Conservation (phyloP, 2,113 vertebrate genomes). For the Turnix velox region DNA sequence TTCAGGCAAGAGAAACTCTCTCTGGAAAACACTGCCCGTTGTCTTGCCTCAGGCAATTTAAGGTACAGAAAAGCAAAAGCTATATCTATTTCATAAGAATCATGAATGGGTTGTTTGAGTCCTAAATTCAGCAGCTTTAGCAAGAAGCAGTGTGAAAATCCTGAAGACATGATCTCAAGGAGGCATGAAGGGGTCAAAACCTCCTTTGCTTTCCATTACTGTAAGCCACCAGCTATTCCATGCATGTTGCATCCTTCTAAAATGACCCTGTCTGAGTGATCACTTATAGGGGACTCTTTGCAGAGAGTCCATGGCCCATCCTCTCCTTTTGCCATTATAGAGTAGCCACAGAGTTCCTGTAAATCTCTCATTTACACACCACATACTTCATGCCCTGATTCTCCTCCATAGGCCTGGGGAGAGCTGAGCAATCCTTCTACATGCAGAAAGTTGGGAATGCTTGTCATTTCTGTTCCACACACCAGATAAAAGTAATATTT, state of each 20-base stretch:
- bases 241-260: background rate
- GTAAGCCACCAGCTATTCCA: background rate
- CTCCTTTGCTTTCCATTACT: background rate
- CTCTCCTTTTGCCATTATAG: background rate
- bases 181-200: background rate
- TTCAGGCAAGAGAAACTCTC: accelerated
- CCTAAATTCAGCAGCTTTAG: background rate
- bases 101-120: background rate
- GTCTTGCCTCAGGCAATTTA: background rate
- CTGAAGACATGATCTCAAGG: background rate
- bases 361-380: background rate
- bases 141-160: background rate
- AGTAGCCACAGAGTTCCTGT: background rate
- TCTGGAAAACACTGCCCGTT: background rate
- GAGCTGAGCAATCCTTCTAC: background rate
- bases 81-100: background rate
- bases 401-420: background rate
- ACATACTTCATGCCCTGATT: background rate
- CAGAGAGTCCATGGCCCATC: background rate
- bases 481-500: background rate
- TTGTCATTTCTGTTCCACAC: background rate
- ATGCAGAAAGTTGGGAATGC: background rate
- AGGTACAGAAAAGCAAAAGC: background rate
- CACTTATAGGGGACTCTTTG: background rate
- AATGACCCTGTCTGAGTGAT: background rate